These are phyloP conservation scores for Podilymbus podiceps DNA, from an alignment of 2,113 vertebrate genomes.

Conservation along the genomic window DNA sequence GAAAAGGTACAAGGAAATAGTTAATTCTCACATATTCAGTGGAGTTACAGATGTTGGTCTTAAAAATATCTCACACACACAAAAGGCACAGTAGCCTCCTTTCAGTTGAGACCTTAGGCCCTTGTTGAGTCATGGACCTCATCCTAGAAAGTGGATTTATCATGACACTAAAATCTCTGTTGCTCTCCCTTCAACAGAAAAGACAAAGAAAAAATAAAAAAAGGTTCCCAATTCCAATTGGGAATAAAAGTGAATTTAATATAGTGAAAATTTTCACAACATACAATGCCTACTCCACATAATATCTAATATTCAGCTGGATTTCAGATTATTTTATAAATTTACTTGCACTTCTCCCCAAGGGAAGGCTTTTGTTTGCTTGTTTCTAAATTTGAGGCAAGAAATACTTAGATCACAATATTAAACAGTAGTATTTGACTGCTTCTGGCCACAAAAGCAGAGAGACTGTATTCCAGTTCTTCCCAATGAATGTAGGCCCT, in stretches of 20 bases:
- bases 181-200: background rate
- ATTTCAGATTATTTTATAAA: background rate
- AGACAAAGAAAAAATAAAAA: background rate
- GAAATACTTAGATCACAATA: background rate
- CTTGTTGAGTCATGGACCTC: background rate
- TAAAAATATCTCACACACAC: background rate
- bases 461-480: background rate
- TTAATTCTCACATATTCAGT: background rate
- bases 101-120: background rate
- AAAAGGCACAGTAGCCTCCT: background rate
- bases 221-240: background rate
- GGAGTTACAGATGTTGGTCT: background rate
- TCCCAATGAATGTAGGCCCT: background rate
- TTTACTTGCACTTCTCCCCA: background rate
- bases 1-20: background rate
- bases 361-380: background rate
- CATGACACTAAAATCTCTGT: background rate
- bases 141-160: background rate
- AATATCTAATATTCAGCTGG: background rate
- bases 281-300: background rate
- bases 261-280: background rate
- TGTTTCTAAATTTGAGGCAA: background rate
- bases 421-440: background rate
- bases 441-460: background rate
- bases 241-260: background rate